Base-by-base conservation (phyloP, 1,140 invertebrate genomes). In the Chelonus insularis region DNA sequence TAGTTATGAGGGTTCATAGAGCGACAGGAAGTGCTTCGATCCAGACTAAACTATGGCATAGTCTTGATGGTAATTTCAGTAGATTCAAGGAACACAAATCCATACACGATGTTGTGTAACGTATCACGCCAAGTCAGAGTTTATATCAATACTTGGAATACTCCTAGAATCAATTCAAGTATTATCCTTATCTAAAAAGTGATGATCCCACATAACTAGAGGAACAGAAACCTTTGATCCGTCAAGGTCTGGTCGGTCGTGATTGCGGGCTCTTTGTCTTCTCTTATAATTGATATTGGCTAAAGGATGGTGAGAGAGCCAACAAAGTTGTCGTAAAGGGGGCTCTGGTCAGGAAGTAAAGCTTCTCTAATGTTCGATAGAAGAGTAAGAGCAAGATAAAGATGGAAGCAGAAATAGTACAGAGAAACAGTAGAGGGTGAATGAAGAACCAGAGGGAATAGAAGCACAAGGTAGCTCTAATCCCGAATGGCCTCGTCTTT, bases 201-300 rank as follows among this genome's bases (percentile, higher is more conserved):
- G 73, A 71, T 71, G 71, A 78, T 78, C 71, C 73, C 68, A 55
- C 70, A 72, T 64, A 39, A 43, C 14, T 37, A 12, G 50, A 64
- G 14, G 41, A 47, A 37, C 4, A 23, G 48, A 23, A 36, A 48
- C 67, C 75, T 80, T 75, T 79, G 77, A 81, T 81, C 78, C 79
- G 72, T 71, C 71, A 78, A 76, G 73, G 76, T 75, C 74, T 78
- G 78, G 60, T 66, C 63, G 70, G 63, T 56, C 66, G 76, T 78
- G 77, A 79, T 79, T 79, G 75, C 72, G 65, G 52, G 68, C 72
- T 78, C 71, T 78, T 43, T 80, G 77, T 81, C 79, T 79, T 80
- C 74, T 75, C 78, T 79, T 82, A 82, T 82, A 82, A 82, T 82
- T 82, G 80, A 82, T 82, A 82, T 80, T 79, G 78, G 77, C 72